A percentile compares a stretch with the other conserved stretches of the same genome.
Conservation (phyloP, 2,113 vertebrate genomes). For the Corydoras sp. region DNA sequence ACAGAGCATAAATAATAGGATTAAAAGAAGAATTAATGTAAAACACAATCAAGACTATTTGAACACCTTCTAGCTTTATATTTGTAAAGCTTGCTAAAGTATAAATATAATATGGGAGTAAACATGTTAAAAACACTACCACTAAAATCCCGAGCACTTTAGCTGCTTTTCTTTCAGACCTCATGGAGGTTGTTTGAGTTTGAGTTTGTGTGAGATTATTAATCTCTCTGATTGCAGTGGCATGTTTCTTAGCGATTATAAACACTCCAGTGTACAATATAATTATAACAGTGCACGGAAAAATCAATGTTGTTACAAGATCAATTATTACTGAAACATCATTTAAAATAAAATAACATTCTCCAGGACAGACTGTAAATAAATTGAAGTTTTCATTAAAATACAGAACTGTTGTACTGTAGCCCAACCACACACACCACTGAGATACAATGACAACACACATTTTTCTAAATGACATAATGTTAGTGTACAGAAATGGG, state of each 20-base stretch:
- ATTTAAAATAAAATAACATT: not conserved
- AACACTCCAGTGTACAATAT: conserved; percentile 25
- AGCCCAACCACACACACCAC: too few relatives aligned
- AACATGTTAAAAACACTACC: too few relatives aligned
- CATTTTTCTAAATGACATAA: too few relatives aligned
- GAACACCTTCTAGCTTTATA: not conserved
- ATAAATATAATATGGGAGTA: too few relatives aligned
- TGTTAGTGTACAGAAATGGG: too few relatives aligned
- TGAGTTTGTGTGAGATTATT: not conserved
- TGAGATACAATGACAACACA: too few relatives aligned
- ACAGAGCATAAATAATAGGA: conserved; percentile 42
- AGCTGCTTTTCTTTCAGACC: not conserved
- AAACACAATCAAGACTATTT: not conserved
- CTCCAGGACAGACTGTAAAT: conserved; percentile 17
- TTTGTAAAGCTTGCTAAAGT: not conserved
- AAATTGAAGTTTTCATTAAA: not conserved
- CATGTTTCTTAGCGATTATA: conserved; percentile 37
- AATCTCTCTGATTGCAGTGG: conserved; percentile 41
- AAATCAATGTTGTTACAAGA: conserved; percentile 37
- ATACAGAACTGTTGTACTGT: too few relatives aligned
- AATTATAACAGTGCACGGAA: conserved; percentile 34
- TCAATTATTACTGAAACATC: conserved; percentile 25
- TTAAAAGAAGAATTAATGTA: conserved; percentile 40
- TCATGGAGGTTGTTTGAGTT: conserved; percentile 5
- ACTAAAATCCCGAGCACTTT: too few relatives aligned